Evolutionary conservation across 2,113 vertebrate species (phyloP), one percentile per base, ranked within the genome.

Genomic region (Mobula birostris): DNA sequence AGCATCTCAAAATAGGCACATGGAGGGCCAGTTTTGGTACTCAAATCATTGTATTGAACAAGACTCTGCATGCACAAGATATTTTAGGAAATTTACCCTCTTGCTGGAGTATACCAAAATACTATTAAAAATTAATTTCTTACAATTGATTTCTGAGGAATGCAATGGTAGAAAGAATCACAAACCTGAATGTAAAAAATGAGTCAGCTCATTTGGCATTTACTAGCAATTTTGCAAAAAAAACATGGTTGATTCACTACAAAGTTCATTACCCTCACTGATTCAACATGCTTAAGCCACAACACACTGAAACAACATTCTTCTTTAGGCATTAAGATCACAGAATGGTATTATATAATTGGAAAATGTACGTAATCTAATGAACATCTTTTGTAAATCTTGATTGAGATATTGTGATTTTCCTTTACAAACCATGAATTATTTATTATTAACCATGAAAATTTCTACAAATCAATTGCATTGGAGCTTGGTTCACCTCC

Each of bases 81-180:
- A 48, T 17, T 88, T 48, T 88, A 15, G 58, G 29, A 87, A 29
- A 8, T 88, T 61, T 88, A 66, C 85, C 61, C 12, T 29, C 56
- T 66, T 88, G 29, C 14, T 88, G n/a, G 58, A 66, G 27, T 66
- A 63, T 32, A 88, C 6, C 29, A 63, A 63, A 88, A 88, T n/a
- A 29, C 29, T 88, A 32, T 88, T 88, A n/a, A 56, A 74, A 88
- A 88, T 66, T 29, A 14, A 32, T n/a, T 48, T 88, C 29, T n/a
- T 61, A 5, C 63, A 15, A 29, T 66, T 66, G 58, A 66, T 88
- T 11, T 66, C 85, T 66, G 58, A 88, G 61, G 85, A 88, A 88
- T 88, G 85, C 85, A 66, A 32, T 88, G 85, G 85, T 88, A 66
- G 29, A 88, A 88, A 88, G 61, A 66, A 66, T 66, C 21, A 21